Evolutionary conservation across 2,888 invertebrate genomes (phyloP).

Genomic region (Hermaeophaga mercurialis): DNA sequence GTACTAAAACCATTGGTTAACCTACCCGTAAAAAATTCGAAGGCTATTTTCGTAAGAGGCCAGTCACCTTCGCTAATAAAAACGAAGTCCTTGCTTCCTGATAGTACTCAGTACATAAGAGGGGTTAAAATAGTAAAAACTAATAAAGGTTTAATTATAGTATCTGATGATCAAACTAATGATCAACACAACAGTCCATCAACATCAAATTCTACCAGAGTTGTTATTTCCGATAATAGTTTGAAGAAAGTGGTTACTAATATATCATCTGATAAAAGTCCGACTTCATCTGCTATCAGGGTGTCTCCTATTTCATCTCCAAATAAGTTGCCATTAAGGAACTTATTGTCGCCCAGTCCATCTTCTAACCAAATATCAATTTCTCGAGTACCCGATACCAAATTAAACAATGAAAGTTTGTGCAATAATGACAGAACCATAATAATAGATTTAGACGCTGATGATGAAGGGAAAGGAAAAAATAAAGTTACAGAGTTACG

Average conservation of each 20-base stretch:
- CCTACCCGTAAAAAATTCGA: conserved; percentile 7
- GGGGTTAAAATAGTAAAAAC: conserved; percentile 29
- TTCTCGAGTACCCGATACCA: too few species aligned
- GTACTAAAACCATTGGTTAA: conserved; percentile 20
- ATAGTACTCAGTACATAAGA: too few species aligned
- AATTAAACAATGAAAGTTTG: not conserved
- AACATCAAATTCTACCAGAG: too few species aligned
- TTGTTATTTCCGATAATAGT: not conserved
- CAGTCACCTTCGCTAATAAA: too few species aligned
- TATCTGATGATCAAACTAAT: not conserved
- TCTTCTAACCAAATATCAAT: not conserved
- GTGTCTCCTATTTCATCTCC: too few species aligned
- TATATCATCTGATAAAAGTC: too few species aligned
- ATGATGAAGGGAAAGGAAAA: not conserved
- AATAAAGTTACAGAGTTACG: not conserved
- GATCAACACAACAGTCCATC: too few species aligned
- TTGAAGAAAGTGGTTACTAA: too few species aligned
- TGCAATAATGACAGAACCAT: not conserved
- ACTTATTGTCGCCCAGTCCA: not conserved
- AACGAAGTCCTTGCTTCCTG: too few species aligned
- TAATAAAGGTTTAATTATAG: not conserved
- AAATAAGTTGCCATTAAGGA: too few species aligned
- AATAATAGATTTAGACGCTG: conserved; percentile 9
- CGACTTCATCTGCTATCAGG: too few species aligned
- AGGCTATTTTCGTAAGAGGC: not conserved